Evolutionary conservation across 2,888 invertebrate species (phyloP), one percentile per base, ranked within the genome.

Genomic region (Colletes collaris): DNA sequence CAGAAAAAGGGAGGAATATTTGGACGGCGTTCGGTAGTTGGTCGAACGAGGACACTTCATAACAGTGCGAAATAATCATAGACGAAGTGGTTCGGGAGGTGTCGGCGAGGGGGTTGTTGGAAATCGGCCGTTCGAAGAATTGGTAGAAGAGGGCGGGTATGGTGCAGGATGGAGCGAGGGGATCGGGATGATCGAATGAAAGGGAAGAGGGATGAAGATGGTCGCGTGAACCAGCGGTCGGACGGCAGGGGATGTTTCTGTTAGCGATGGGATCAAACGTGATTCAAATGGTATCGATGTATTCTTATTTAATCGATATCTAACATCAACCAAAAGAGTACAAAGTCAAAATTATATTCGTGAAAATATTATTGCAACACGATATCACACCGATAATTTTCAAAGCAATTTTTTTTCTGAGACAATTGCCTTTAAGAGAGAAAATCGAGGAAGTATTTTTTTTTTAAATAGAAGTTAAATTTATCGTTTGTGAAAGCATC

Each of bases 61-160:
- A 66, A 80, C 68, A 72, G 73, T 75, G 83, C 76, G 82, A 87
- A 86, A 86, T 86, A 87, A 87, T 86, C 86, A 86, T 86, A 85
- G 85, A 82, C 82, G 79, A 82, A 82, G 82, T 63, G 75, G 67
- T 68, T 64, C 65, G 59, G 50, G 66, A 66, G 64, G 60, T 82
- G 67, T 75, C 68, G 58, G 75, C 2, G 65, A 69, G 63, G 63
- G 63, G 75, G 79, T 70, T 73, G 79, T 46, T 73, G 67, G 65
- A 77, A 64, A 82, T 76, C 82, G 72, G 80, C 60, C 63, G 70
- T 68, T 78, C 69, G 76, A 80, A 82, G 71, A 85, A 85, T 80
- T 77, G 78, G 75, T 70, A 74, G 85, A 82, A 78, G 78, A 76
- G 83, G 44, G 77, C 77, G 85, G 68, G 85, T 74, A 85, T 76